Base-by-base conservation (phyloP, 2,113 vertebrate species). In the Psilopsiagon aurifrons region DNA sequence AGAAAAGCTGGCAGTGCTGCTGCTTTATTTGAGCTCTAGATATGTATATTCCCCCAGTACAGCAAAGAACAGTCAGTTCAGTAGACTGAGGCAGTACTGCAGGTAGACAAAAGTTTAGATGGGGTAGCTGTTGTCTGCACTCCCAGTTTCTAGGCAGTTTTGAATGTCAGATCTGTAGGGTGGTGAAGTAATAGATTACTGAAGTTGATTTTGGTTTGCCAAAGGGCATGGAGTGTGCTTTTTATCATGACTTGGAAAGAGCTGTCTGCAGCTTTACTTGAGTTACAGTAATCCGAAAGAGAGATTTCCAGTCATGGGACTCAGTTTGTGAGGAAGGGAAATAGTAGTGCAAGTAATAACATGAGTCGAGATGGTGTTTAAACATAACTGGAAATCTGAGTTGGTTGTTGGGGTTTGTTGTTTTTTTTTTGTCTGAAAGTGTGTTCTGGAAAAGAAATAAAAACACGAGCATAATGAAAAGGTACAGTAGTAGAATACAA, bases 1-100 rank as follows among this genome's bases (percentile, higher is more conserved):
- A 17, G 35, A 71, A 47, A 79, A 55, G 27, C 33, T 67, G 39
- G 14, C 31, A 14, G 35, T 69, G 9, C 44, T 66, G 44, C 69
- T 59, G 37, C 82, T 35, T 70, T 22, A 2, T 17, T 1, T 51
- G 54, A 70, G 14, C 51, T 73, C 1, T 49, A 0, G 11, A 2
- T 63, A 4, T 11, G 60, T 20, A 86, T 14, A n/a, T 87, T 74
- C 69, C 55, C 66, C 35, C 16, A 20, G 3, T n/a, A 25, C 17
- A 25, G n/a, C 44, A 19, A 55, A 54, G 33, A 52, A 2, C 54
- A 31, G 27, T 28, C 46, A 35, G 24, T 25, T 78, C 33, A 37
- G 22, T 9, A 28, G 24, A 8, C 9, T 17, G 39, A 71, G 83
- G 28, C 35, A 27, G 15, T 23, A 28, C 46, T 51, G 0, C 4